A percentile compares a stretch with the other conserved stretches of the same genome.
phyloP scores from a whole-genome alignment of 2,113 vertebrate genomes.

The Indri indri region DNA sequence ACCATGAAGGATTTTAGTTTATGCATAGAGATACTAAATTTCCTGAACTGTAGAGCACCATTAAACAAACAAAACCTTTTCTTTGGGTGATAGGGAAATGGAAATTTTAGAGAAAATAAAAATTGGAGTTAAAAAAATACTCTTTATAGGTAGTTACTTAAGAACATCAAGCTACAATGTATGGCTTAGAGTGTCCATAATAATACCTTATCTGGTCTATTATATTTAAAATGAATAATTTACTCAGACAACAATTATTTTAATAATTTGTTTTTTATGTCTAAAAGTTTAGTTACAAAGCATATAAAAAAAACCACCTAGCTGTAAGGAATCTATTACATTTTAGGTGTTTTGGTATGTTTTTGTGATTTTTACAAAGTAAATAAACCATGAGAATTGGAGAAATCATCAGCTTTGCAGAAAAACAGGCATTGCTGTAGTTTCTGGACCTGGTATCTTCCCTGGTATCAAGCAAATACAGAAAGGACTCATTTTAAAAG shows the following conservation, averaged over 20 bases:
- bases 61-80: constrained; percentile 19
- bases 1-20: background rate
- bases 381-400: background rate
- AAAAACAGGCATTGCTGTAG: background rate
- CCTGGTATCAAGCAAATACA: background rate
- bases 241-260: background rate
- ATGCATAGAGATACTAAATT: background rate
- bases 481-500: background rate
- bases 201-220: background rate
- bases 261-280: constrained; percentile 1
- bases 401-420: background rate
- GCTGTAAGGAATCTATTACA: background rate
- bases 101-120: constrained; percentile 21
- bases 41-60: background rate
- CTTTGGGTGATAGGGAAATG: background rate
- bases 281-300: background rate
- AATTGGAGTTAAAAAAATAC: background rate
- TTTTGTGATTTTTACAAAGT: background rate
- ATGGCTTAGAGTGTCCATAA: background rate
- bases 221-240: constrained; percentile 37
- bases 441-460: background rate
- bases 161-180: background rate
- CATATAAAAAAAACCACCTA: background rate
- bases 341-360: background rate
- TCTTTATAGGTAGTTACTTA: background rate